Percentiles rank a stretch among this genome's conserved stretches.
Evolutionary conservation across 2,797 vertebrate species (phyloP).

Genomic region (Chelidonichthys spinosus): DNA sequence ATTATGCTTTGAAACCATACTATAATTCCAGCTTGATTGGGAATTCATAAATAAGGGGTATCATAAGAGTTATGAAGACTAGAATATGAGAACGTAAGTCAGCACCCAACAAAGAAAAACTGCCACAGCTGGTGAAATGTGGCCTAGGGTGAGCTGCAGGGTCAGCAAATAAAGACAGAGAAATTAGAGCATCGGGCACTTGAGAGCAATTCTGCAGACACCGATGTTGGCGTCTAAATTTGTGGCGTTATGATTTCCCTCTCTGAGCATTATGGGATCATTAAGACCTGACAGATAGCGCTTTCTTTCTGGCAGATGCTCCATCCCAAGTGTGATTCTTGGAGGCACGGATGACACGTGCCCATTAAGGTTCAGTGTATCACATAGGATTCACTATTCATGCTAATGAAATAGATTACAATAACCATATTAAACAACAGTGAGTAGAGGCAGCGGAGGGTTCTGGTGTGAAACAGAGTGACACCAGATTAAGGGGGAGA

Average conservation of each 20-base stretch:
- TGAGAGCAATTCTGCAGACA: background rate
- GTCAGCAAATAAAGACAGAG: constrained; percentile 28
- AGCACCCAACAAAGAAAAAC: constrained; percentile 10
- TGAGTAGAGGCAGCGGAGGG: constrained; percentile 1
- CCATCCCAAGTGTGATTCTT: constrained; percentile 32
- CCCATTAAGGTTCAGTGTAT: constrained; percentile 25
- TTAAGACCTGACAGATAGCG: constrained; percentile 30
- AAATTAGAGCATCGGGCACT: background rate
- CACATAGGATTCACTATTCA: constrained; percentile 16
- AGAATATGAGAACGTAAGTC: background rate
- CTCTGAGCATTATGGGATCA: constrained; percentile 23
- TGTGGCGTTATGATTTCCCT: constrained; percentile 27
- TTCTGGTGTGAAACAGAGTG: constrained; percentile 1
- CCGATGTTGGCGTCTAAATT: background rate
- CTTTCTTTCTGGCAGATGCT: constrained; percentile 38
- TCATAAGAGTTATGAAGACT: constrained; percentile 7
- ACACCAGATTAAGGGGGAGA: too few relatives aligned
- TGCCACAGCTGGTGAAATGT: constrained; percentile 29
- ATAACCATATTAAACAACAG: constrained; percentile 43
- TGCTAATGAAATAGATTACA: constrained; percentile 42
- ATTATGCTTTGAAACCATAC: background rate
- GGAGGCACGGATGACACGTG: constrained; percentile 29
- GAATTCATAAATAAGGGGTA: background rate
- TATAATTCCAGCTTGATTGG: background rate
- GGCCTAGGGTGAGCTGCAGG: constrained; percentile 24